These are phyloP conservation scores for Philaethria dido DNA, from an alignment of 2,888 invertebrate genomes.

Conservation along the genomic window DNA sequence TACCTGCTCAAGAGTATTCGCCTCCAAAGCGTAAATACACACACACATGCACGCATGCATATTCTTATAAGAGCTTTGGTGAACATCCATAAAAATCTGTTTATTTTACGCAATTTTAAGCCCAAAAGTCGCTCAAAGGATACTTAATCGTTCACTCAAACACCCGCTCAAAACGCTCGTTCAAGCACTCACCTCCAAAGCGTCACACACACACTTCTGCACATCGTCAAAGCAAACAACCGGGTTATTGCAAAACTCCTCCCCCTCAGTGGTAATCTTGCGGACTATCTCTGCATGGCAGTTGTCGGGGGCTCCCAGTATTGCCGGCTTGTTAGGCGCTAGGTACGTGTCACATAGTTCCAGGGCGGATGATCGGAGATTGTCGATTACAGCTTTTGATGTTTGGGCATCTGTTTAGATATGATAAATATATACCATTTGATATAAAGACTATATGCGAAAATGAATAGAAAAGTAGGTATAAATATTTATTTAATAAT, in stretches of 20 bases:
- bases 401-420: slow-evolving; percentile 63
- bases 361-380: slow-evolving; percentile 70
- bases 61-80: too few species aligned
- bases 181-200: slow-evolving; percentile 75
- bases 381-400: slow-evolving; percentile 73
- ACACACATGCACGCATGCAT: too few species aligned
- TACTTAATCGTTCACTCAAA: too few species aligned
- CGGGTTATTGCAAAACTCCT: slow-evolving; percentile 71
- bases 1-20: too few species aligned
- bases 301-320: slow-evolving; percentile 69
- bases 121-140: too few species aligned
- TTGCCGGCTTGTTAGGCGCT: slow-evolving; percentile 60
- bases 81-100: too few species aligned
- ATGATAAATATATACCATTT: not conserved
- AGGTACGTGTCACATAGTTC: slow-evolving; percentile 73
- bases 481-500: too few species aligned
- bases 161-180: not conserved
- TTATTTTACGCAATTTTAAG: too few species aligned
- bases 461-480: too few species aligned
- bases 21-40: too few species aligned
- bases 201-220: slow-evolving; percentile 87
- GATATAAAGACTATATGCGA: too few species aligned
- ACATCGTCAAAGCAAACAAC: slow-evolving; percentile 94
- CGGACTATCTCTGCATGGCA: slow-evolving; percentile 71
- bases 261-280: slow-evolving; percentile 75